phyloP scores from a whole-genome alignment of 1,140 invertebrate genomes.

The Heliconius congener region DNA sequence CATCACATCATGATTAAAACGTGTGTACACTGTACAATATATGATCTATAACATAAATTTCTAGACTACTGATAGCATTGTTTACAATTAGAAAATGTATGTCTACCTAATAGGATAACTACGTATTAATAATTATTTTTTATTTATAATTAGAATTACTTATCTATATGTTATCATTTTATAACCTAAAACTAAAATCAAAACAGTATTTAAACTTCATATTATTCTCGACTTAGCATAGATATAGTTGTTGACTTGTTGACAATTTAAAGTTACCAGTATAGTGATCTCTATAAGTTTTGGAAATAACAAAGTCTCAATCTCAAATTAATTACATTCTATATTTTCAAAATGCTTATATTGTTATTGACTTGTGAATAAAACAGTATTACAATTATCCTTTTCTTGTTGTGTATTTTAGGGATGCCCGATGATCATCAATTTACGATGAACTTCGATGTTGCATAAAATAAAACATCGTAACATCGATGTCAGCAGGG shows the following conservation, averaged over 20 bases:
- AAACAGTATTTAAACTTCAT: background rate
- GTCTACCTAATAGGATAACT: too few species aligned
- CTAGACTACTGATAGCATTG: constrained; percentile 4
- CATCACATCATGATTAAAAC: constrained; percentile 29
- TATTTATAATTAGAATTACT: constrained; percentile 1
- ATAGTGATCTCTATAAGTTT: too few species aligned
- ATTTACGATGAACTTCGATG: too few species aligned
- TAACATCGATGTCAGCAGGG: too few species aligned
- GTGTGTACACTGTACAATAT: background rate
- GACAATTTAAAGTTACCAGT: constrained; percentile 8
- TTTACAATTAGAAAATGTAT: background rate
- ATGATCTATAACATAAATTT: constrained; percentile 10
- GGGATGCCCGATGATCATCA: too few species aligned
- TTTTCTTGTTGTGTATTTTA: too few species aligned
- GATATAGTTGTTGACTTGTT: background rate
- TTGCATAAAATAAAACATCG: too few species aligned
- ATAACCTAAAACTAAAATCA: background rate
- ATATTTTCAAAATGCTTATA: too few species aligned
- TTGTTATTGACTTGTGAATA: too few species aligned
- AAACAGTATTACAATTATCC: too few species aligned
- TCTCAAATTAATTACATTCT: too few species aligned
- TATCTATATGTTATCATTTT: background rate
- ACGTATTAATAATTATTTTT: background rate
- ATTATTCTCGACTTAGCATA: background rate
- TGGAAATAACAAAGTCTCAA: too few species aligned